These are phyloP conservation scores for Gibbula magus DNA, from an alignment of 2,888 invertebrate species.

Conservation along the genomic window DNA sequence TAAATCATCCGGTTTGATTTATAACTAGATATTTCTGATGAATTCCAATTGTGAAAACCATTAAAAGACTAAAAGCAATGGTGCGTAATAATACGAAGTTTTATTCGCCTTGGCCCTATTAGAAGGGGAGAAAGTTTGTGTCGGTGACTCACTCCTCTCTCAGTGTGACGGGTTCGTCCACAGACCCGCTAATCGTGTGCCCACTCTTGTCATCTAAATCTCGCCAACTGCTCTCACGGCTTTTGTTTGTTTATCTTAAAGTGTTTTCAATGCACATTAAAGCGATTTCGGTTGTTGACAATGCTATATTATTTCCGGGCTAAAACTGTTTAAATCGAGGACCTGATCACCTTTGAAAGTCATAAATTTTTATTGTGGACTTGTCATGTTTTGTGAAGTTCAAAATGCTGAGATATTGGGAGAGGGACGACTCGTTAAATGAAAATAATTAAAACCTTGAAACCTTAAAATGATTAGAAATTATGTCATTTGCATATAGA, in stretches of 20 bases:
- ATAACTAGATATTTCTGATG: constrained; percentile 23
- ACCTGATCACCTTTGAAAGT: background rate
- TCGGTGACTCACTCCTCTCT: background rate
- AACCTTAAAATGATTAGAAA: too few species aligned
- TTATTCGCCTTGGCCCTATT: constrained; percentile 6
- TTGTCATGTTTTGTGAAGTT: too few species aligned
- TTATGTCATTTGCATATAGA: too few species aligned
- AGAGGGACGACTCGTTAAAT: too few species aligned
- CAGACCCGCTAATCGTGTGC: background rate
- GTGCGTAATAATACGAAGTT: constrained; percentile 16
- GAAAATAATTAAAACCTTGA: too few species aligned
- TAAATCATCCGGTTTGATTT: constrained; percentile 1
- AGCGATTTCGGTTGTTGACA: background rate
- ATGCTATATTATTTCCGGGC: constrained; percentile 2
- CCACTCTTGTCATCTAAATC: constrained; percentile 16
- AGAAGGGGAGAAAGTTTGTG: background rate
- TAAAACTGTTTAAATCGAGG: background rate
- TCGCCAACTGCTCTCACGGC: background rate
- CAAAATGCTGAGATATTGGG: too few species aligned
- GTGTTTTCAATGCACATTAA: constrained; percentile 12
- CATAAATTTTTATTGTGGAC: constrained; percentile 1
- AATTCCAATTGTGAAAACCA: constrained; percentile 23
- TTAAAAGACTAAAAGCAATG: constrained; percentile 22
- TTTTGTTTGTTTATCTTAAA: constrained; percentile 20
- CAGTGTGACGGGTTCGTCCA: background rate